phyloP scores from a whole-genome alignment of 2,888 invertebrate genomes.

The Drosophila formosana region DNA sequence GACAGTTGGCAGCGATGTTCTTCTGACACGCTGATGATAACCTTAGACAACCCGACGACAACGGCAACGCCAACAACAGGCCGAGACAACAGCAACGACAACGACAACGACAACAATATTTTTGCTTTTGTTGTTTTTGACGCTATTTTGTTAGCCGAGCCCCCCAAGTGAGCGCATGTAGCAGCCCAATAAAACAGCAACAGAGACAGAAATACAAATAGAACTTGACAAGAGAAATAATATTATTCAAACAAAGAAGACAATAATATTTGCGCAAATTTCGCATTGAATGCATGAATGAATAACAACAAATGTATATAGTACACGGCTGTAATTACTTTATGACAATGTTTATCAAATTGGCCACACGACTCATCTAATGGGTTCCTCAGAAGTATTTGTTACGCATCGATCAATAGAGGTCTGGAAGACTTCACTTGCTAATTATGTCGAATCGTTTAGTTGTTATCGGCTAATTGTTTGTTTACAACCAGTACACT shows the following conservation, averaged over 20 bases:
- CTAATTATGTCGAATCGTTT: conserved; percentile 41
- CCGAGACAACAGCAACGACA: conserved; percentile 30
- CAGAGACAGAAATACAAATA: conserved; percentile 21
- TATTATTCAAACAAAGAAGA: conserved; percentile 36
- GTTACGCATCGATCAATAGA: conserved; percentile 36
- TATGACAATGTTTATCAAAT: conserved; percentile 14
- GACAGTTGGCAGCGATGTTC: conserved; percentile 23
- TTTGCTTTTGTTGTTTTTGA: conserved; percentile 38
- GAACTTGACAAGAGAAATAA: conserved; percentile 12
- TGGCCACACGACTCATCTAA: conserved; percentile 27
- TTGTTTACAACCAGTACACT: conserved; percentile 64
- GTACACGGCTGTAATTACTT: conserved; percentile 9
- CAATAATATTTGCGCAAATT: conserved; percentile 46
- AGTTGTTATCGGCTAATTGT: conserved; percentile 70
- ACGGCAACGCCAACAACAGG: conserved; percentile 28
- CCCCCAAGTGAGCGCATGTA: conserved; percentile 57
- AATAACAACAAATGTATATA: conserved; percentile 1
- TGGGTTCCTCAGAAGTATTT: conserved; percentile 23
- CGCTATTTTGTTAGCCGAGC: conserved; percentile 64
- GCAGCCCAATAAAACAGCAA: conserved; percentile 9
- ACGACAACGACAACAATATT: conserved; percentile 26
- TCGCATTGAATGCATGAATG: conserved; percentile 1
- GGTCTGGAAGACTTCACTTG: conserved; percentile 12
- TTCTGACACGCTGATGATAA: conserved; percentile 54
- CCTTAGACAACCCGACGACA: conserved; percentile 62